These are phyloP conservation scores for Passer montanus DNA, from an alignment of 2,113 vertebrate species.

Conservation along the genomic window DNA sequence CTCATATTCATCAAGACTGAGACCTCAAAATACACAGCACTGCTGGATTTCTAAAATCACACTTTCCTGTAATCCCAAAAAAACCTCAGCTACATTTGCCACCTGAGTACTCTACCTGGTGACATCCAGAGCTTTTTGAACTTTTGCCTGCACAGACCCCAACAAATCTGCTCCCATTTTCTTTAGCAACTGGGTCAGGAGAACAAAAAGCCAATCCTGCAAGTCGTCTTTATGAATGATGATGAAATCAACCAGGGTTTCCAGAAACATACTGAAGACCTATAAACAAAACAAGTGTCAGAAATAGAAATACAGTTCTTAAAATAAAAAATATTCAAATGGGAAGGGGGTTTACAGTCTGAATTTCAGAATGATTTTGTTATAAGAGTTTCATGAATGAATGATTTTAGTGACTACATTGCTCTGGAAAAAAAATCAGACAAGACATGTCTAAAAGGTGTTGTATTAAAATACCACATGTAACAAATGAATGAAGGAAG, in stretches of 20 bases:
- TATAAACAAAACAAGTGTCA: conserved; percentile 56
- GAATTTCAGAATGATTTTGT: conserved; percentile 2
- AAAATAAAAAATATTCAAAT: background rate
- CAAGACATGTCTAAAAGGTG: background rate
- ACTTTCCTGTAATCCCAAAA: background rate
- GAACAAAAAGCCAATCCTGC: conserved; percentile 98
- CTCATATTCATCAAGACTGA: background rate
- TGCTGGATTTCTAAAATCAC: background rate
- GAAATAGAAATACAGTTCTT: background rate
- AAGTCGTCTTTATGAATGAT: conserved; percentile 95
- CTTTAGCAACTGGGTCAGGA: conserved; percentile 96
- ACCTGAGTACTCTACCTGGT: conserved; percentile 81
- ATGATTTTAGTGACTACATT: conserved; percentile 26
- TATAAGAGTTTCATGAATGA: conserved; percentile 12
- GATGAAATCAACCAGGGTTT: conserved; percentile 97
- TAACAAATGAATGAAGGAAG: conserved; percentile 23
- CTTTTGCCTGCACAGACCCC: conserved; percentile 97
- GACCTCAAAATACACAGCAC: background rate
- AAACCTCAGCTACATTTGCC: background rate
- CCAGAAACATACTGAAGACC: conserved; percentile 99
- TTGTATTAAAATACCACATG: conserved; percentile 37
- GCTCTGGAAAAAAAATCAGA: background rate
- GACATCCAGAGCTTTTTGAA: conserved; percentile 95
- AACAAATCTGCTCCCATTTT: conserved; percentile 98
- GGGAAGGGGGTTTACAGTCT: background rate